Conservation (phyloP, 2,888 invertebrate genomes). For the Caenorhabditis virilis region DNA sequence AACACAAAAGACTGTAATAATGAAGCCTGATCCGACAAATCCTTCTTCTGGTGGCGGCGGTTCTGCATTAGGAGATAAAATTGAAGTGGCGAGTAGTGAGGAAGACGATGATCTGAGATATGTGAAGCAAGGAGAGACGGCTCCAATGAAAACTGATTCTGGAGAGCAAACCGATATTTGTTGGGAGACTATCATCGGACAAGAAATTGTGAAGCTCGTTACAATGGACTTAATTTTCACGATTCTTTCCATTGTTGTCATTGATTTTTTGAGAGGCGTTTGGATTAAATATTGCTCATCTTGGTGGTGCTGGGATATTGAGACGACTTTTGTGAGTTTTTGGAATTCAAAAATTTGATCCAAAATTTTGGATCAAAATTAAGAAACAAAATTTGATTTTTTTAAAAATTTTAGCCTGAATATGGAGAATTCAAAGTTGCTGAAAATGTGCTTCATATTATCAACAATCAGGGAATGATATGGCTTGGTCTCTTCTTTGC, state of each 20-base stretch:
- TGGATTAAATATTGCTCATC: constrained; percentile 79
- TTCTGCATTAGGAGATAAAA: not conserved
- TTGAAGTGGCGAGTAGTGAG: not conserved
- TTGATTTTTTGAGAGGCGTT: constrained; percentile 89
- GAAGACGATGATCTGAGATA: not conserved
- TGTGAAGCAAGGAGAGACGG: not conserved
- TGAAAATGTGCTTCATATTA: constrained; percentile 91
- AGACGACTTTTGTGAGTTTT: constrained; percentile 79
- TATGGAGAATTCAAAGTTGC: constrained; percentile 98
- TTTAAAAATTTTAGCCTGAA: constrained; percentile 80
- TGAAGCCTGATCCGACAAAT: constrained; percentile 7
- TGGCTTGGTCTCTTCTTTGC: constrained; percentile 99
- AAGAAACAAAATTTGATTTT: constrained; percentile 1
- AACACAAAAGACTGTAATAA: not conserved
- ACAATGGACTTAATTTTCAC: constrained; percentile 91
- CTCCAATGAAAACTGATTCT: not conserved
- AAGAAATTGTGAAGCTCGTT: constrained; percentile 91
- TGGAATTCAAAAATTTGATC: too few species aligned
- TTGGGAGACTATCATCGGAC: constrained; percentile 98
- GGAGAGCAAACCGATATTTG: constrained; percentile 74
- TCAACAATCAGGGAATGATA: constrained; percentile 94
- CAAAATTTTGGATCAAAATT: not conserved
- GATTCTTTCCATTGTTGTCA: constrained; percentile 80
- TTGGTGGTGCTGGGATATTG: constrained; percentile 98
- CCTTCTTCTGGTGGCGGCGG: not conserved